These are phyloP conservation scores for Aspidoscelis tigris DNA, from an alignment of 2,113 vertebrate genomes.

Conservation along the genomic window DNA sequence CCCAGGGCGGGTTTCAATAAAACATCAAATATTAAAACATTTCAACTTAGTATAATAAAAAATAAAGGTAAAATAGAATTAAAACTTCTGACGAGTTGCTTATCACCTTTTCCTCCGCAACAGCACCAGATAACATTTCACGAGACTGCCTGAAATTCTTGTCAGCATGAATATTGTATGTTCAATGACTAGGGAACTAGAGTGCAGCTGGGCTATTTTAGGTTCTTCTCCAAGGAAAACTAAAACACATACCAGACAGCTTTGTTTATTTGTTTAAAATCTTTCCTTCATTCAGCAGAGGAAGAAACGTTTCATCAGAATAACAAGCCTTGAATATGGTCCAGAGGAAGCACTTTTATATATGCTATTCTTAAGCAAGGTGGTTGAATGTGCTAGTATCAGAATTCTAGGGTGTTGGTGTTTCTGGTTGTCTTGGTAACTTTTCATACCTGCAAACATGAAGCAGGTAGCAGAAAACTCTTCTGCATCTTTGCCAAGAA, in stretches of 20 bases:
- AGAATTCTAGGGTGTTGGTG: background rate
- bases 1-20: background rate
- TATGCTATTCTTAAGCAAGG: background rate
- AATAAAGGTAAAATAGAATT: background rate
- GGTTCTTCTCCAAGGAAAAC: slow-evolving; percentile 40
- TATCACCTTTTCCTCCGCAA: slow-evolving; percentile 2
- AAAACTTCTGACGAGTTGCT: slow-evolving; percentile 17
- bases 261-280: slow-evolving; percentile 16
- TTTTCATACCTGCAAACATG: too few species aligned
- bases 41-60: too few species aligned
- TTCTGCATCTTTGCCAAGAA: too few species aligned
- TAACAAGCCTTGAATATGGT: background rate
- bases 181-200: slow-evolving; percentile 1
- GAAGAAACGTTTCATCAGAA: slow-evolving; percentile 16
- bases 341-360: background rate
- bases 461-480: too few species aligned
- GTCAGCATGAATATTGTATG: slow-evolving; percentile 12
- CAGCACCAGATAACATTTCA: background rate
- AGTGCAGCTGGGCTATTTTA: slow-evolving; percentile 20
- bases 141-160: slow-evolving; percentile 17
- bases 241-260: slow-evolving; percentile 14
- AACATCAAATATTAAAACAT: too few species aligned
- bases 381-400: background rate
- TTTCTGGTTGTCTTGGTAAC: too few species aligned
- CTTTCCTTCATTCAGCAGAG: slow-evolving; percentile 18